These are phyloP conservation scores for Theristicus caerulescens DNA, from an alignment of 2,113 vertebrate species.

Conservation along the genomic window DNA sequence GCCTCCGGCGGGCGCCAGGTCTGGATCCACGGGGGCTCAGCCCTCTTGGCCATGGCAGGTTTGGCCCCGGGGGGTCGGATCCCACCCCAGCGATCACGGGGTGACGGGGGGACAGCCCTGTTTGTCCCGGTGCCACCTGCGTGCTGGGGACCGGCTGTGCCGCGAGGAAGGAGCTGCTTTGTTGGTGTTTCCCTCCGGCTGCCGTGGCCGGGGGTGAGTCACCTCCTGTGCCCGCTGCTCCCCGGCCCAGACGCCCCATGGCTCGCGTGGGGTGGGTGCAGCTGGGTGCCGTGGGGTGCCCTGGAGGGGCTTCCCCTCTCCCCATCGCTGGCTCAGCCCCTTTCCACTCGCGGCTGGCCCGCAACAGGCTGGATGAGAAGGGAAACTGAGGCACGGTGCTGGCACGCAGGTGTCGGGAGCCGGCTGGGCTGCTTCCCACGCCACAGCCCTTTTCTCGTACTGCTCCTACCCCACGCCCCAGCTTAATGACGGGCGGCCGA, in stretches of 20 bases:
- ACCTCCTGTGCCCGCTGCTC: background rate
- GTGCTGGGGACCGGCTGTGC: background rate
- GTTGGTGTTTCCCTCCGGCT: background rate
- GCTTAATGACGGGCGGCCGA: background rate
- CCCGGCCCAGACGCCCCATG: background rate
- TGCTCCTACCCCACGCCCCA: rapidly evolving
- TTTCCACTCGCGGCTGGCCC: too few relatives aligned
- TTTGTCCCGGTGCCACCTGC: background rate
- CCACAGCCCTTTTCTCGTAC: background rate
- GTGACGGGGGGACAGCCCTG: rapidly evolving
- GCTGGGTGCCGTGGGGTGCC: background rate
- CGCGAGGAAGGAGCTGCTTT: background rate
- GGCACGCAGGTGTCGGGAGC: background rate
- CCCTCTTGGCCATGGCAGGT: rapidly evolving
- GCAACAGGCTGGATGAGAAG: background rate
- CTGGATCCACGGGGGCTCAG: background rate
- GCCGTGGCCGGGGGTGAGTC: background rate
- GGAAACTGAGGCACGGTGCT: background rate
- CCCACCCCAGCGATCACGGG: rapidly evolving
- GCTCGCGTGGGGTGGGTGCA: background rate
- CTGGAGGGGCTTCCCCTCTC: too few relatives aligned
- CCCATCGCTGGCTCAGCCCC: background rate
- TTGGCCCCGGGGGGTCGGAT: rapidly evolving
- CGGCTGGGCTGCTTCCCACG: rapidly evolving
- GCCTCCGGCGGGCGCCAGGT: rapidly evolving